Percentiles rank a stretch among this genome's conserved stretches.
Evolutionary conservation across 2,113 vertebrate species (phyloP).

Genomic region (Atherinomorus stipes): DNA sequence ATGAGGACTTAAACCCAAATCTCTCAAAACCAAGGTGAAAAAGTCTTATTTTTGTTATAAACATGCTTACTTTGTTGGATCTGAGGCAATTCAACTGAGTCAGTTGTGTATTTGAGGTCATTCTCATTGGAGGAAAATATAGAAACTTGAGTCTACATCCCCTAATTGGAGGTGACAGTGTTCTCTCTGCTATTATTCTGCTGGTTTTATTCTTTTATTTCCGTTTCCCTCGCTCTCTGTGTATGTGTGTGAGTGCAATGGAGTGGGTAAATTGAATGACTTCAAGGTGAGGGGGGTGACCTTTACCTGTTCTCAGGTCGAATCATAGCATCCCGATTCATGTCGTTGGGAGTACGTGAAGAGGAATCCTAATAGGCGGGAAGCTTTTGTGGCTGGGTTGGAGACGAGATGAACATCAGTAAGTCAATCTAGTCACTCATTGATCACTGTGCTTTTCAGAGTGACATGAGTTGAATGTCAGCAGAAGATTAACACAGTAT

Average conservation of each 20-base stretch:
- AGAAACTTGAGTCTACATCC: constrained; percentile 24
- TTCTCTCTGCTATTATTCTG: constrained; percentile 39
- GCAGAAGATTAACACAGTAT: constrained; percentile 30
- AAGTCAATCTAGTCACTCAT: constrained; percentile 44
- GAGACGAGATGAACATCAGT: constrained; percentile 20
- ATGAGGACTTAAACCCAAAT: background rate
- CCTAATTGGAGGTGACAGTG: constrained; percentile 51
- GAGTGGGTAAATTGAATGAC: constrained; percentile 57
- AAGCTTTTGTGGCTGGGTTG: background rate
- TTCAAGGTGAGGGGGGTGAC: constrained; percentile 42
- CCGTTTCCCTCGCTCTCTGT: constrained; percentile 19
- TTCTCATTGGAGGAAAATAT: constrained; percentile 36
- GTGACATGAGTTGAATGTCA: constrained; percentile 57
- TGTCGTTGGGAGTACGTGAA: constrained; percentile 28
- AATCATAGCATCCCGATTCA: constrained; percentile 25
- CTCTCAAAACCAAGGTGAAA: background rate
- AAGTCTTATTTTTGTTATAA: background rate
- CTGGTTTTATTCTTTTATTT: constrained; percentile 45
- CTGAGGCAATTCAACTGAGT: background rate
- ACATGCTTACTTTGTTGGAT: background rate
- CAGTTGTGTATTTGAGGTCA: background rate
- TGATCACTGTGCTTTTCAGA: constrained; percentile 38
- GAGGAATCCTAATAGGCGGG: constrained; percentile 26
- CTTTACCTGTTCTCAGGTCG: constrained; percentile 55
- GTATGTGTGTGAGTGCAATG: constrained; percentile 38